phyloP scores from a whole-genome alignment of 2,113 vertebrate species.

The Hypocryptadius cinnamomeus region DNA sequence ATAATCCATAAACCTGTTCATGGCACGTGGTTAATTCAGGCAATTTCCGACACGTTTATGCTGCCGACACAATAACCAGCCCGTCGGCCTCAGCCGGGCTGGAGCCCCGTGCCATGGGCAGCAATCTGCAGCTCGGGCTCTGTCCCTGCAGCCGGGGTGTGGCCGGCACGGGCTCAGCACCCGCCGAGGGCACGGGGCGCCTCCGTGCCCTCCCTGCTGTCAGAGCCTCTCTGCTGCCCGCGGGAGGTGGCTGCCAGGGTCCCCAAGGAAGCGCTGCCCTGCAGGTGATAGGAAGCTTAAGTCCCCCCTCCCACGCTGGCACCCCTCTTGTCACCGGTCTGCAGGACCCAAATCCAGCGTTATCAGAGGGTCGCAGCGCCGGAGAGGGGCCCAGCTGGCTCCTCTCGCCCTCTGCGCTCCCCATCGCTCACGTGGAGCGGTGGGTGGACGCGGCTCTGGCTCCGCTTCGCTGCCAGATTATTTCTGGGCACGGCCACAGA shows the following conservation, averaged over 20 bases:
- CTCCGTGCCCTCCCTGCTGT: rapidly evolving
- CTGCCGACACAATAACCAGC: background rate
- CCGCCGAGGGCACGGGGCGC: rapidly evolving
- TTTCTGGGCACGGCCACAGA: conserved; percentile 15
- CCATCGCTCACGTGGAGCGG: background rate
- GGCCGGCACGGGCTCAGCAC: background rate
- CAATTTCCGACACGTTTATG: conserved; percentile 27
- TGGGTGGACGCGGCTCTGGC: background rate
- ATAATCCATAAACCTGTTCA: conserved; percentile 47
- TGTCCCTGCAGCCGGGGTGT: rapidly evolving
- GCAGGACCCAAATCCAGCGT: background rate
- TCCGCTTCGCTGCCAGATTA: background rate
- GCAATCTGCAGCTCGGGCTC: background rate
- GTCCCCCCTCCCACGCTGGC: background rate
- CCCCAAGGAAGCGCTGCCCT: background rate
- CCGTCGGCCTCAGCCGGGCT: background rate
- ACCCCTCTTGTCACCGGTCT: background rate
- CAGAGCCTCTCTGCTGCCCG: background rate
- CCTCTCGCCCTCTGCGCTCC: background rate
- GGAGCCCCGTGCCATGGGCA: background rate
- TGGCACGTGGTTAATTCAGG: conserved; percentile 30
- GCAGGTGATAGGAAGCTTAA: conserved; percentile 1
- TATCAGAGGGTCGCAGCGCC: conserved; percentile 4
- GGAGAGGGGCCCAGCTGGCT: conserved; percentile 3
- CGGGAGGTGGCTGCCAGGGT: background rate